phyloP scores from a whole-genome alignment of 2,888 invertebrate species.

The Auanema freiburgensis region DNA sequence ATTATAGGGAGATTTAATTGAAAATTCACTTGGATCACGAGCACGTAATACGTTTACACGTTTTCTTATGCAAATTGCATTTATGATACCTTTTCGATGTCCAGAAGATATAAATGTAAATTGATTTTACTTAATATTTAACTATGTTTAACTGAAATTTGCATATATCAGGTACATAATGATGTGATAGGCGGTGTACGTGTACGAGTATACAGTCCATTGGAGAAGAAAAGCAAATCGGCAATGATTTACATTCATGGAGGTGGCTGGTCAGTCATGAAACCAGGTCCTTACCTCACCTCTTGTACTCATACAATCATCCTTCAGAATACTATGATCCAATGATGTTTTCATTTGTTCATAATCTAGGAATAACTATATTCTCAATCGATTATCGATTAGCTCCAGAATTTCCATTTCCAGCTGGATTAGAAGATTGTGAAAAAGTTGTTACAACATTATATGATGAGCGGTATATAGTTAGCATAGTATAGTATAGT shows the following conservation, averaged over 20 bases:
- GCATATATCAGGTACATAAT: constrained; percentile 13
- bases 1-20: constrained; percentile 49
- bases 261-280: constrained; percentile 57
- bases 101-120: constrained; percentile 4
- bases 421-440: constrained; percentile 66
- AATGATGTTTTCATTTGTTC: constrained; percentile 42
- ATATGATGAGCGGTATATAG: constrained; percentile 4
- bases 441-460: constrained; percentile 35
- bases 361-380: constrained; percentile 39
- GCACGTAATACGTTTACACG: constrained; percentile 45
- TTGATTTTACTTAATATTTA: neutral
- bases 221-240: constrained; percentile 30
- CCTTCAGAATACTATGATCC: constrained; percentile 55
- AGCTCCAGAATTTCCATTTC: constrained; percentile 66
- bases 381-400: constrained; percentile 57
- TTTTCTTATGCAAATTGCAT: constrained; percentile 36
- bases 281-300: constrained; percentile 30
- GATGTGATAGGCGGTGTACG: constrained; percentile 44
- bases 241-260: constrained; percentile 59
- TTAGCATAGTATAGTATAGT: neutral
- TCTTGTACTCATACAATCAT: neutral
- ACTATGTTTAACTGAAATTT: too few relatives aligned
- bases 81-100: constrained; percentile 7
- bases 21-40: constrained; percentile 43
- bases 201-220: constrained; percentile 51